Conservation (phyloP, 2,113 vertebrate genomes). For the Plectropomus leopardus region DNA sequence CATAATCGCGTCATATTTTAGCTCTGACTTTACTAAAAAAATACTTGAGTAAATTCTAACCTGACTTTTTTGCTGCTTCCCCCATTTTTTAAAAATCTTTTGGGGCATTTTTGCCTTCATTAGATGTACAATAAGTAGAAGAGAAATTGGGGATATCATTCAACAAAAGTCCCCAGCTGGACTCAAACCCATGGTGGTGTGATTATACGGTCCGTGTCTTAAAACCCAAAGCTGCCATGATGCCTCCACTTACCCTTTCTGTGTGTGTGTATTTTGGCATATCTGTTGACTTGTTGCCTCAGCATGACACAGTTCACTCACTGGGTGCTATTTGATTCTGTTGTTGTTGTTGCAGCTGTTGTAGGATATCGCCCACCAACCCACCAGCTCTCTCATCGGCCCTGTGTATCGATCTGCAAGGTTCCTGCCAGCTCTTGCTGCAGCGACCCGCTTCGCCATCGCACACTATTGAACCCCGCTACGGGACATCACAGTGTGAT, state of each 20-base stretch:
- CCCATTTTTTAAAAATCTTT: too few relatives aligned
- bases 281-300: conserved; percentile 50
- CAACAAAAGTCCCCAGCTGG: background rate
- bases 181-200: background rate
- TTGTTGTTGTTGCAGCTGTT: conserved; percentile 38
- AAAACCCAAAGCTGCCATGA: background rate
- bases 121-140: too few relatives aligned
- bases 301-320: conserved; percentile 46
- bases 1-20: too few relatives aligned
- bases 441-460: conserved; percentile 21
- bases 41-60: too few relatives aligned
- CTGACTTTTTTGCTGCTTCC: too few relatives aligned
- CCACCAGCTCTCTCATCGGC: conserved; percentile 33
- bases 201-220: conserved; percentile 27
- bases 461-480: conserved; percentile 44
- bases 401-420: conserved; percentile 52
- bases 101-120: too few relatives aligned
- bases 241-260: conserved; percentile 4
- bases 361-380: conserved; percentile 32
- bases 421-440: conserved; percentile 41
- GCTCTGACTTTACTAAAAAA: too few relatives aligned
- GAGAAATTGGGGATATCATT: too few relatives aligned
- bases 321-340: conserved; percentile 35
- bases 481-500: conserved; percentile 32
- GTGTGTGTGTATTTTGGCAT: conserved; percentile 4